Conservation (phyloP, 2,888 invertebrate genomes). For the Liodrosophila aerea region DNA sequence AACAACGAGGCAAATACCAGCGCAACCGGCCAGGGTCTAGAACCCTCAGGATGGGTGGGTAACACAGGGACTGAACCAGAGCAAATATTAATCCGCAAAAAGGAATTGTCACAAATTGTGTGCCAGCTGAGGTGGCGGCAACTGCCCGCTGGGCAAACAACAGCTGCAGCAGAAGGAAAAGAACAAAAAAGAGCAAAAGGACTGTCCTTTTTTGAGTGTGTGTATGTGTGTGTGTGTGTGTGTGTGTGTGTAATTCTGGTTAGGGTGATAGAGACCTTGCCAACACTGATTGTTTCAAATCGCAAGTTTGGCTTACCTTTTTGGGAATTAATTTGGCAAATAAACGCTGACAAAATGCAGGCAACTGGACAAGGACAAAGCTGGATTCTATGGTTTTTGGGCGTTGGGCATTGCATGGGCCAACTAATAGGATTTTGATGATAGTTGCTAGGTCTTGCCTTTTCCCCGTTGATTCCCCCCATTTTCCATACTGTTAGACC, state of each 20-base stretch:
- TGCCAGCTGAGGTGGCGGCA: slow-evolving; percentile 49
- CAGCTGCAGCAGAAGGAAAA: slow-evolving; percentile 56
- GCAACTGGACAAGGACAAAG: slow-evolving; percentile 71
- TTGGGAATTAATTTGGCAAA: slow-evolving; percentile 78
- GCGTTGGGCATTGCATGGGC: slow-evolving; percentile 38
- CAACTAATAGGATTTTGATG: slow-evolving; percentile 81
- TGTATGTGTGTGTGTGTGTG: slow-evolving; percentile 15
- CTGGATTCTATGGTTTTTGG: slow-evolving; percentile 29
- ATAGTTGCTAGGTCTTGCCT: slow-evolving; percentile 62
- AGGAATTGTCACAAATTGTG: slow-evolving; percentile 78
- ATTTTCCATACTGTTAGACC: slow-evolving; percentile 34
- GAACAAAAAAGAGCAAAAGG: slow-evolving; percentile 59
- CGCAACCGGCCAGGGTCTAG: slow-evolving; percentile 61
- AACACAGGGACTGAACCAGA: slow-evolving; percentile 36
- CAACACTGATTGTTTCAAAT: slow-evolving; percentile 76
- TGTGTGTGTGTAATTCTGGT: background rate
- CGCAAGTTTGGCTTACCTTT: slow-evolving; percentile 78
- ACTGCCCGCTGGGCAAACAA: slow-evolving; percentile 65
- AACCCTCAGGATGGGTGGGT: background rate
- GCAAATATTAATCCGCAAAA: slow-evolving; percentile 78
- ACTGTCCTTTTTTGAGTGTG: slow-evolving; percentile 24
- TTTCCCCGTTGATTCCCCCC: background rate
- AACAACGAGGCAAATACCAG: slow-evolving; percentile 61
- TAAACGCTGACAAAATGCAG: slow-evolving; percentile 73
- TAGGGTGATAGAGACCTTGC: slow-evolving; percentile 30